Evolutionary conservation across 2,888 invertebrate species (phyloP).

Genomic region (Glyphotaelius pellucidus): DNA sequence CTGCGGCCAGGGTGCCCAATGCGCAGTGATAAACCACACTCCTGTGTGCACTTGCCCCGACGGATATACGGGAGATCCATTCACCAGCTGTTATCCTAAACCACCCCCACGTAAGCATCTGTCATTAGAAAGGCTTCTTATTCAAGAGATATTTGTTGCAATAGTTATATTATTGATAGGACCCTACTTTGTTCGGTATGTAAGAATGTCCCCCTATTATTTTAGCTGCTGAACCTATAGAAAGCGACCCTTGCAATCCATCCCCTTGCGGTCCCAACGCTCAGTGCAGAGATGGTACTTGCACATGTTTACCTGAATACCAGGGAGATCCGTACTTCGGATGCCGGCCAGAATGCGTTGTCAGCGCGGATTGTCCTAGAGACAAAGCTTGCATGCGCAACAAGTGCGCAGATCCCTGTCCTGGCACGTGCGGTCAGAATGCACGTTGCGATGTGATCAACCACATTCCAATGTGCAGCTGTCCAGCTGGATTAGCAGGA

Average conservation of each 20-base stretch:
- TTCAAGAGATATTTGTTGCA: not conserved
- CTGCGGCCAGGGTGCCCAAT: slow-evolving; percentile 79
- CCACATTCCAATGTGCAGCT: slow-evolving; percentile 86
- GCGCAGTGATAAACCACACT: slow-evolving; percentile 80
- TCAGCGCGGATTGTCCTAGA: slow-evolving; percentile 84
- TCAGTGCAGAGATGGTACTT: slow-evolving; percentile 82
- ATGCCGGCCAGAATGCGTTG: slow-evolving; percentile 87
- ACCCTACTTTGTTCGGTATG: not conserved
- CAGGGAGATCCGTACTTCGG: slow-evolving; percentile 87
- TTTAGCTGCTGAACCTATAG: slow-evolving; percentile 67
- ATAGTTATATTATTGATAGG: not conserved
- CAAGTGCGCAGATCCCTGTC: slow-evolving; percentile 85
- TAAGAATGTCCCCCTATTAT: slow-evolving; percentile 65
- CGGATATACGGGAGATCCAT: slow-evolving; percentile 81
- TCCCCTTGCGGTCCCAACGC: slow-evolving; percentile 87
- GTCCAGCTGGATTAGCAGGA: slow-evolving; percentile 82
- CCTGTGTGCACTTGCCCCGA: slow-evolving; percentile 80
- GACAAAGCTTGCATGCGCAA: slow-evolving; percentile 83
- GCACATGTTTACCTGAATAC: slow-evolving; percentile 85
- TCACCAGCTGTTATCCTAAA: slow-evolving; percentile 73
- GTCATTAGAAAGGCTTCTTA: not conserved
- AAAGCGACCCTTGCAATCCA: slow-evolving; percentile 80
- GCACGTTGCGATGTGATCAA: slow-evolving; percentile 85
- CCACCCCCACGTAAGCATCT: slow-evolving; percentile 74
- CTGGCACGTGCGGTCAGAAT: slow-evolving; percentile 84